Evolutionary conservation across 2,113 vertebrate species (phyloP), one percentile per base, ranked within the genome.

Genomic region (Elachura formosa): DNA sequence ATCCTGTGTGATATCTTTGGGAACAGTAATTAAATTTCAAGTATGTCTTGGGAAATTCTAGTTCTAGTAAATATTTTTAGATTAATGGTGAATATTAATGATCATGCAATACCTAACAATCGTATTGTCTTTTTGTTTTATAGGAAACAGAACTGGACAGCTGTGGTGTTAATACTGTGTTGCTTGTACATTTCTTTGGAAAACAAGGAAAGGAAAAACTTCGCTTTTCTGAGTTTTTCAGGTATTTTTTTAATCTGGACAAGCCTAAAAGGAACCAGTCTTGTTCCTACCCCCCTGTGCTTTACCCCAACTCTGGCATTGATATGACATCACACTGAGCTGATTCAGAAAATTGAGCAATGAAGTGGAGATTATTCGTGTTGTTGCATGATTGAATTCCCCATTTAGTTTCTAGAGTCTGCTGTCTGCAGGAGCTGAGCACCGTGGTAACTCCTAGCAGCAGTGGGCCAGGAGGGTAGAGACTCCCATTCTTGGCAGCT

Each of bases 171-270:
- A 98, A 98, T 95, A 99, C 99, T 3, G 98, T 98, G 10, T 97
- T 99, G 89, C 98, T 99, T 97, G 97, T 99, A 31, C 97, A 97
- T 95, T 99, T 99, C 97, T 99, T 99, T 94, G 99, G 99, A 11
- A 98, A 96, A 96, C 98, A 84, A 92, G 99, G 99, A 96, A 96
- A 98, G 58, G 97, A 98, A 31, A 99, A 99, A 89, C 97, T 99
- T 91, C 98, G 96, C 84, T 99, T 99, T 96, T 98, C 97, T 38
- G 98, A 99, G 72, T 99, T 99, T 95, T 97, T 90, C 97, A 99
- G 98, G 99, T 99, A 97, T 79, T 67, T 59, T 80, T 93, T 48
- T 24, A 55, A 55, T 31, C 67, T 80, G 40, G 52, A 26, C 68
- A 43, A 94, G 26, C 45, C 43, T 74, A 90, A 51, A 11, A 49